Conservation (phyloP, 2,113 vertebrate genomes). For the Glareola pratincola region DNA sequence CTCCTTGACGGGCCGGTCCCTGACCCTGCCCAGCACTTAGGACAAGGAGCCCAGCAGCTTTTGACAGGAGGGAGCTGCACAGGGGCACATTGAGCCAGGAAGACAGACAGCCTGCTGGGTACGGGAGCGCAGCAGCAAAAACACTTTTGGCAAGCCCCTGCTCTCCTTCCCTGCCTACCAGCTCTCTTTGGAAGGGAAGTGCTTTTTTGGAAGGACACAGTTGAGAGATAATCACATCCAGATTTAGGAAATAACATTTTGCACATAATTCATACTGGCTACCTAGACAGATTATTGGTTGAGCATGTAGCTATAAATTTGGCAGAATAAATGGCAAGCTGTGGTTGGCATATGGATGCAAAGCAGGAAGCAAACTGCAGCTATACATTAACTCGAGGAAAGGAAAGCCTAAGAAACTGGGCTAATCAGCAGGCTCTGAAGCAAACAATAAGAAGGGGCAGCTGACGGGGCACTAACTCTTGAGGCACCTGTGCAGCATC, state of each 20-base stretch:
- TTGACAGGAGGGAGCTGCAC: rapidly evolving
- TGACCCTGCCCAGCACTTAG: background rate
- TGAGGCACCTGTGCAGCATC: background rate
- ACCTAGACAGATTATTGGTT: constrained; percentile 53
- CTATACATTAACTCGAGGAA: constrained; percentile 43
- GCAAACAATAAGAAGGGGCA: background rate
- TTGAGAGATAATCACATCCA: constrained; percentile 46
- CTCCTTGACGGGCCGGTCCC: background rate
- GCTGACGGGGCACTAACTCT: background rate
- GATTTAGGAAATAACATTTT: constrained; percentile 39
- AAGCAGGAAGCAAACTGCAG: background rate
- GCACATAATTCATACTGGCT: constrained; percentile 58
- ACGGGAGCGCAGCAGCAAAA: background rate
- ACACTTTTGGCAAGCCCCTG: background rate
- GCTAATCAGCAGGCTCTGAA: background rate
- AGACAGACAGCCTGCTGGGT: background rate
- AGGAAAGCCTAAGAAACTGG: background rate
- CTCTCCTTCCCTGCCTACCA: background rate
- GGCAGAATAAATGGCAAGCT: constrained; percentile 47
- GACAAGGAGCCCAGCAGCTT: background rate
- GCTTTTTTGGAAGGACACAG: background rate
- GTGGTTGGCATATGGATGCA: constrained; percentile 5
- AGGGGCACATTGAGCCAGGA: background rate
- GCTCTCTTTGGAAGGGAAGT: background rate
- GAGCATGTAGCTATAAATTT: constrained; percentile 40